Base-by-base conservation (phyloP, 2,113 vertebrate species). In the Anser cygnoides region DNA sequence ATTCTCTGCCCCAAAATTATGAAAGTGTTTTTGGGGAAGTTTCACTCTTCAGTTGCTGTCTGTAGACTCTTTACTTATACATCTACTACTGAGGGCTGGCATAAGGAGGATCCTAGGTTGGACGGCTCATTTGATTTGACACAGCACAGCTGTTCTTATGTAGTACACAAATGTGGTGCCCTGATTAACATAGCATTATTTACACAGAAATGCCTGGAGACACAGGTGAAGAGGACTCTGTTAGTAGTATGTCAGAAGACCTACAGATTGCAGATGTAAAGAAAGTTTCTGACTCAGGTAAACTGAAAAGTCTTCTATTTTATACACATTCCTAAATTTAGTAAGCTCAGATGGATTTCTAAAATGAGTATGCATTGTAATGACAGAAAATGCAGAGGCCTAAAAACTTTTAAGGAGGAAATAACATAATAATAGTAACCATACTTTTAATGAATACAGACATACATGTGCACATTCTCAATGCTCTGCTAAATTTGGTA, bases 261-360 rank as follows among this genome's bases (percentile, higher is more conserved):
- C 89, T 87, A 68, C 92, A 6, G 68, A 43, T 93, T 86, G 92
- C 89, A 95, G 81, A 96, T 66, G 77, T 7, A 92, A 97, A 96
- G 90, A 95, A 96, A 97, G 83, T 88, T 89, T 88, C 94, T 82
- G 78, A 95, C 35, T 72, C 84, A 97, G 97, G 95, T 97, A 97
- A 98, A 87, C 31, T 6, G 50, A n/a, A 65, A 89, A 74, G 63
- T 54, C 29, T 92, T 92, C 31, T 90, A 7, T 72, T 93, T 80
- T 46, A 52, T 41, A 66, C 73, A 55, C 76, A 91, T n/a, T 72
- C 11, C 18, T 88, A 63, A 33, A 92, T 84, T 58, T 75, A 88
- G 9, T 41, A 74, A 86, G 52, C 50, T 89, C 76, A 82, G 41
- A 50, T 79, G 11, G 26, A 76, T 72, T 88, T 75, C 68, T 84